Conservation (phyloP, 2,888 invertebrate genomes). For the Dicyrtoma fusca region DNA sequence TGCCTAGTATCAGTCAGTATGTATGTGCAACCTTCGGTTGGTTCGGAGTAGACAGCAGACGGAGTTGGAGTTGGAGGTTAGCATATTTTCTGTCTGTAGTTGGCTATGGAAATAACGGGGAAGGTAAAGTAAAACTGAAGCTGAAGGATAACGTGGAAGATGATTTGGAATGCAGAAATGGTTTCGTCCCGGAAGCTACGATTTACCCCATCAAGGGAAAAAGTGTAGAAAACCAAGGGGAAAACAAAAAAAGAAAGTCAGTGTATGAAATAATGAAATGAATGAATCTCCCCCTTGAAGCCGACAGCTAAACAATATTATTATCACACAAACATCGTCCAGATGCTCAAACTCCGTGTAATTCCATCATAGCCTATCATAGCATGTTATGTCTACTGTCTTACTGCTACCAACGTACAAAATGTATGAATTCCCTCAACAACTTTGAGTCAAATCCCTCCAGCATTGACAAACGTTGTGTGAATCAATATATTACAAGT, state of each 20-base stretch:
- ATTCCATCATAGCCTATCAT: background rate
- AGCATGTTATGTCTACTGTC: too few relatives aligned
- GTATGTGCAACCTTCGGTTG: too few relatives aligned
- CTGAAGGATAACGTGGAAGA: conserved; percentile 24
- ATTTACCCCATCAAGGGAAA: conserved; percentile 43
- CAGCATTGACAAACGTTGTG: too few relatives aligned
- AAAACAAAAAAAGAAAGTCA: conserved; percentile 1
- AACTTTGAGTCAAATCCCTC: too few relatives aligned
- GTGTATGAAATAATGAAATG: background rate
- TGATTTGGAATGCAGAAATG: conserved; percentile 53
- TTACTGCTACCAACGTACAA: too few relatives aligned
- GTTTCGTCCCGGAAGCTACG: conserved; percentile 53
- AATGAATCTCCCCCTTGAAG: conserved; percentile 7
- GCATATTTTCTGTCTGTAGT: too few relatives aligned
- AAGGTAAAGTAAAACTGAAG: background rate
- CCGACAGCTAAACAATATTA: background rate
- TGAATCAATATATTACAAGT: too few relatives aligned
- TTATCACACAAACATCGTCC: conserved; percentile 16
- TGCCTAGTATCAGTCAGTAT: too few relatives aligned
- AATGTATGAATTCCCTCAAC: too few relatives aligned
- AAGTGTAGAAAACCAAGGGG: conserved; percentile 11
- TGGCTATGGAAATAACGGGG: too few relatives aligned
- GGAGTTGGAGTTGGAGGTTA: too few relatives aligned
- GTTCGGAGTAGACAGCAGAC: too few relatives aligned
- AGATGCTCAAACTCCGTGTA: conserved; percentile 1